Conservation (phyloP, 2,797 vertebrate genomes). For the Hemitrygon akajei region DNA sequence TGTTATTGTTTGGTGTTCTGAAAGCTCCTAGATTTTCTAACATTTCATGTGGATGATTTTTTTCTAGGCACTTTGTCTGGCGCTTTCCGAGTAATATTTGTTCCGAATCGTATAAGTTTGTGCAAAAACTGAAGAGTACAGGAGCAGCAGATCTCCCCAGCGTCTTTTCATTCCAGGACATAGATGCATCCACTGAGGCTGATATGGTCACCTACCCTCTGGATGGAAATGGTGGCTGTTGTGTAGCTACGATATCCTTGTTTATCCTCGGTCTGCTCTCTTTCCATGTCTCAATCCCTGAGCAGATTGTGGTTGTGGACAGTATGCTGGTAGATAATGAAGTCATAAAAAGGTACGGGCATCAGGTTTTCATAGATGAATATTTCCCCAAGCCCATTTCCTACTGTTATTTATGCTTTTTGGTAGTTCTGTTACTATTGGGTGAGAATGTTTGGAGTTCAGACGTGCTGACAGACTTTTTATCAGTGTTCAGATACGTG, state of each 20-base stretch:
- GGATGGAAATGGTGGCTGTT: slow-evolving; percentile 75
- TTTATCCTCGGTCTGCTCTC: slow-evolving; percentile 75
- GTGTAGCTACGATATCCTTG: slow-evolving; percentile 66
- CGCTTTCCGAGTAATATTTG: slow-evolving; percentile 73
- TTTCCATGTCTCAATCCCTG: slow-evolving; percentile 74
- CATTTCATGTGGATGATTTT: slow-evolving; percentile 17
- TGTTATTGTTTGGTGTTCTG: background rate
- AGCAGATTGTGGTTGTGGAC: slow-evolving; percentile 91
- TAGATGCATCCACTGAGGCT: slow-evolving; percentile 45
- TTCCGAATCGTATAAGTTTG: slow-evolving; percentile 72
- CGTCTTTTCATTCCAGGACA: slow-evolving; percentile 59
- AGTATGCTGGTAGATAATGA: slow-evolving; percentile 82
- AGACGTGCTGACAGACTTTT: background rate
- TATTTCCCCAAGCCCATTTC: background rate
- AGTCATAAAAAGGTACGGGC: slow-evolving; percentile 72
- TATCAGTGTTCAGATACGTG: background rate
- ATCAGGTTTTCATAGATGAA: background rate
- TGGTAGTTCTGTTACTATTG: background rate
- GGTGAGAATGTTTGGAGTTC: background rate
- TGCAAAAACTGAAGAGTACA: slow-evolving; percentile 56
- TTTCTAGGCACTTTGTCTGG: slow-evolving; percentile 77
- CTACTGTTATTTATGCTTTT: background rate
- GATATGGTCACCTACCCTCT: slow-evolving; percentile 68
- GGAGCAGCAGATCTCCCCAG: slow-evolving; percentile 53
- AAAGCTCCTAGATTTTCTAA: background rate